A percentile compares a stretch with the other conserved stretches of the same genome.
Evolutionary conservation across 2,888 invertebrate species (phyloP).

Genomic region (Ormia ochracea): DNA sequence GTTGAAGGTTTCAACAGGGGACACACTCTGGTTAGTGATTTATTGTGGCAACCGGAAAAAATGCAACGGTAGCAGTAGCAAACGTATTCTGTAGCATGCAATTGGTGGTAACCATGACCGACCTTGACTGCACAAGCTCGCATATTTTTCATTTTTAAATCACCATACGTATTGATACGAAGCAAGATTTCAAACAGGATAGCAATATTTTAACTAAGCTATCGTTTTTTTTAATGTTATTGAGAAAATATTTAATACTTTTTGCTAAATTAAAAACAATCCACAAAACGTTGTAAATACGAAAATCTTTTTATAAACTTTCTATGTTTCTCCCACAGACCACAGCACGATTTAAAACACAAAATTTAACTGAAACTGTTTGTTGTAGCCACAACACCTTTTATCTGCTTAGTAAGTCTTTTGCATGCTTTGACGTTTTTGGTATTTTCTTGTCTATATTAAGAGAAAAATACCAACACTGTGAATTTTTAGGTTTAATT

Average conservation of each 20-base stretch:
- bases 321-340: neutral
- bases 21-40: neutral
- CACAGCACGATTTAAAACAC: conserved; percentile 45
- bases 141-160: conserved; percentile 32
- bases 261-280: neutral
- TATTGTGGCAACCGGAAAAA: conserved; percentile 44
- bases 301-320: conserved; percentile 16
- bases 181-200: neutral
- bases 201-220: neutral
- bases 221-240: neutral
- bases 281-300: conserved; percentile 3
- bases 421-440: neutral
- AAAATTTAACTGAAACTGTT: conserved; percentile 46
- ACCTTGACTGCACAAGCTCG: conserved; percentile 70
- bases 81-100: conserved; percentile 30
- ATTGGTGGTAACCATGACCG: conserved; percentile 64
- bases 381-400: conserved; percentile 30
- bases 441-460: neutral
- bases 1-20: conserved; percentile 37
- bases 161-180: neutral
- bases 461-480: conserved; percentile 37
- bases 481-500: neutral
- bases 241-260: neutral
- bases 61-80: conserved; percentile 47
- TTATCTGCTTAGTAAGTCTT: conserved; percentile 26